Evolutionary conservation across 2,888 invertebrate species (phyloP), one percentile per base, ranked within the genome.

Genomic region (Elmis aenea): DNA sequence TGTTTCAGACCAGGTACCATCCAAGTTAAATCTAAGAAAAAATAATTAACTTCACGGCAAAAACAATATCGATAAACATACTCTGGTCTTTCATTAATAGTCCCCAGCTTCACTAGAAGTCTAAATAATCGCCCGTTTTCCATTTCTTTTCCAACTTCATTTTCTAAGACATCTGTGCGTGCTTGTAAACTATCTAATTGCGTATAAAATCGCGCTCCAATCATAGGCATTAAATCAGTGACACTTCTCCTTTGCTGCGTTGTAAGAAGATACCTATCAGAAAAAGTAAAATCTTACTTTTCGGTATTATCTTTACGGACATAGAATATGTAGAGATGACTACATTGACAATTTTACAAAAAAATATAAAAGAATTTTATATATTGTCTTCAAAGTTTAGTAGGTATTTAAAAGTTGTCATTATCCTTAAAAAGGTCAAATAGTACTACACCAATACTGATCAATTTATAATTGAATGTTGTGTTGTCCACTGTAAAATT

Each of bases 141-240:
- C 59, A 95, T 79, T 69, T 97, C 97, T 67, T 86, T 86, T 8
- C 89, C 78, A 42, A 97, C 72, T 66, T 95, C 94, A 48, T 86
- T 85, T 59, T 97, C 94, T 51, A 94, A 75, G 26, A 84, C 79
- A 66, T 97, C 97, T 26, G 85, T 83, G 50, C 91, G 82, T 37
- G 87, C 75, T 65, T 93, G 88, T 38, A 90, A 75, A 3, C 87
- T 84, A 68, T 97, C 96, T 62, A 96, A 74, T 72, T 97, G 95
- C 1, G 88, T 89, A 68, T 95, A 97, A 71, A 96, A 97, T 38
- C 96, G 76, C 25, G 95, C 95, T 25, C 90, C 97, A 55, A 99
- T 96, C 94, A 97, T 95, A 14, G 97, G 96, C 97, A 97, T 97
- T 57, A 97, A 79, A 71, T 97, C 96, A 47, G 90, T 91, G 42